These are phyloP conservation scores for Nycticebus coucang DNA, from an alignment of 2,113 vertebrate species.

Conservation along the genomic window DNA sequence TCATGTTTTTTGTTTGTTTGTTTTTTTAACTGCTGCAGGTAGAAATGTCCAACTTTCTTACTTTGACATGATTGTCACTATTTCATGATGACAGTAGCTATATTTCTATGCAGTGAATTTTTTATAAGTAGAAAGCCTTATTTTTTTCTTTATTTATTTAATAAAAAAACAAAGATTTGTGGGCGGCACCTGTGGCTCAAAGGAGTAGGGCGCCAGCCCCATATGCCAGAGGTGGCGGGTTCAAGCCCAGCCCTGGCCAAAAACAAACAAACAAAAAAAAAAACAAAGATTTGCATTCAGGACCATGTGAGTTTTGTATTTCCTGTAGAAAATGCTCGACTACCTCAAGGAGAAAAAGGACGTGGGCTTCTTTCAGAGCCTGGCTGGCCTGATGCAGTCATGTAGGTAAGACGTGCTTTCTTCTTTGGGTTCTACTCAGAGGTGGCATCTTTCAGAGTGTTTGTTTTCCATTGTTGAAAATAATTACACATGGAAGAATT, in stretches of 20 bases:
- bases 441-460: background rate
- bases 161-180: background rate
- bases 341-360: constrained; percentile 98
- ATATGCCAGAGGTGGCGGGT: too few relatives aligned
- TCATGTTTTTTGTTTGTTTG: too few relatives aligned
- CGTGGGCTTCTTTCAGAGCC: constrained; percentile 97
- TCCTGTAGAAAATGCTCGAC: constrained; percentile 96
- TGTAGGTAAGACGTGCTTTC: constrained; percentile 90
- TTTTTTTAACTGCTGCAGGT: rapidly evolving
- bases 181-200: too few relatives aligned
- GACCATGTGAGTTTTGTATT: constrained; percentile 62
- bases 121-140: background rate
- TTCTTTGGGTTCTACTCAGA: background rate
- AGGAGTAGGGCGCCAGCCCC: too few relatives aligned
- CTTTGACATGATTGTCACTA: background rate
- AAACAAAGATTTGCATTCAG: background rate
- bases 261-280: too few relatives aligned
- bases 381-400: constrained; percentile 97
- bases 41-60: background rate
- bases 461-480: background rate
- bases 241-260: too few relatives aligned
- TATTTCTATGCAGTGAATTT: background rate
- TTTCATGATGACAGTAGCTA: too few relatives aligned
- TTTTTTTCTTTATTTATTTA: background rate
- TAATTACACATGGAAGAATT: background rate